A percentile compares a stretch with the other conserved stretches of the same genome.
phyloP scores from a whole-genome alignment of 2,113 vertebrate genomes.

The Mus pahari region DNA sequence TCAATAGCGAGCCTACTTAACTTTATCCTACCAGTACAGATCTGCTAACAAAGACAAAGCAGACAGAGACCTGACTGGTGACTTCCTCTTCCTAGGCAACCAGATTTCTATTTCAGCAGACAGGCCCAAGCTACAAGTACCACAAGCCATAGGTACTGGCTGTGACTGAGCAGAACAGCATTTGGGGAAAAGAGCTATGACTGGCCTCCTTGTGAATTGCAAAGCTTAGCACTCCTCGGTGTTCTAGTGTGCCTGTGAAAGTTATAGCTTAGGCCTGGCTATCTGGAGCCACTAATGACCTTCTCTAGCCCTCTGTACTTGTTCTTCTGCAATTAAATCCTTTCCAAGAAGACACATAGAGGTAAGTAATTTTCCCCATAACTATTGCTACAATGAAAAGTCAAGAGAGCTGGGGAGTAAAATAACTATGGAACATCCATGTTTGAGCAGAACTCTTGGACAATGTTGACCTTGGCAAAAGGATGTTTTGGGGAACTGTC shows the following conservation, averaged over 20 bases:
- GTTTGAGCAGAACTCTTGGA: accelerated
- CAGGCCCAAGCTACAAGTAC: neutral
- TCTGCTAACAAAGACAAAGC: accelerated
- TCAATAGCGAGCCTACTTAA: neutral
- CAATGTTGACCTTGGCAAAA: accelerated
- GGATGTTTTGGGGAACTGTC: accelerated
- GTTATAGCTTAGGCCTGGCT: too few relatives aligned
- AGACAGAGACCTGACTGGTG: too few relatives aligned
- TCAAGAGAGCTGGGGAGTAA: neutral
- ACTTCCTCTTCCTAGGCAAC: neutral
- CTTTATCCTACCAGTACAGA: too few relatives aligned
- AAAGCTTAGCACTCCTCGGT: accelerated
- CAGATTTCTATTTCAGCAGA: too few relatives aligned
- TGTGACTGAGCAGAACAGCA: neutral
- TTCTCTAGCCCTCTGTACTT: neutral
- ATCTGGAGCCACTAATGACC: accelerated
- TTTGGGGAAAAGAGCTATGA: neutral
- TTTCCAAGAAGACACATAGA: too few relatives aligned
- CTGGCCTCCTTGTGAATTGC: neutral
- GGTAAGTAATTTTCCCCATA: accelerated
- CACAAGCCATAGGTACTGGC: neutral
- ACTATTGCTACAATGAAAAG: accelerated
- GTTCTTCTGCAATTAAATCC: accelerated
- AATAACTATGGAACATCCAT: accelerated
- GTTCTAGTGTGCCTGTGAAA: neutral